Conservation (phyloP, 2,113 vertebrate species). For the Chaetops frenatus region DNA sequence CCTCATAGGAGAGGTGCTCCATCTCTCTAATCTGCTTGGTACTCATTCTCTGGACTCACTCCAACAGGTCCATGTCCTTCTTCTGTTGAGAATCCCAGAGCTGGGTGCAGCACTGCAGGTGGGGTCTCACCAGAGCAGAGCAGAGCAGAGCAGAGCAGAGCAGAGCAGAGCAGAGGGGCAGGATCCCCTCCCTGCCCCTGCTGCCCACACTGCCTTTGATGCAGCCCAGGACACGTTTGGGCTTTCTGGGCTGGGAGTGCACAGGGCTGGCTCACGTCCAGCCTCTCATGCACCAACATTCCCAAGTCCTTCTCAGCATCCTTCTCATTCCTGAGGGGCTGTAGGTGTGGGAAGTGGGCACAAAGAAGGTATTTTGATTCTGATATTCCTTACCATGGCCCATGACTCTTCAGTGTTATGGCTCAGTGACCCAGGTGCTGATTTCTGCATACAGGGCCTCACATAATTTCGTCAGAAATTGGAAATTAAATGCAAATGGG, state of each 20-base stretch:
- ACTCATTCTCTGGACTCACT: rapidly evolving
- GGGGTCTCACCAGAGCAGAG: not conserved
- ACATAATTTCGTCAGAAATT: not conserved
- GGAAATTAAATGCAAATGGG: not conserved
- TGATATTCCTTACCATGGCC: not conserved
- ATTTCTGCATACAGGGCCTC: not conserved
- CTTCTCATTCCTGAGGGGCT: not conserved
- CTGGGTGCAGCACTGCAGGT: not conserved
- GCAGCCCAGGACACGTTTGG: not conserved
- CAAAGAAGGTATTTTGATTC: not conserved
- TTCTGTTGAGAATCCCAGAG: not conserved
- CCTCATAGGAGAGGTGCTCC: not conserved
- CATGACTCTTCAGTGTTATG: not conserved
- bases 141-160: not conserved
- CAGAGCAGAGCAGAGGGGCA: not conserved
- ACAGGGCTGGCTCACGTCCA: not conserved
- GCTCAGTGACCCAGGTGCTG: not conserved
- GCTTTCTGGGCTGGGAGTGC: not conserved
- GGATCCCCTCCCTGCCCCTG: not conserved
- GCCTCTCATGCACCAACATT: not conserved
- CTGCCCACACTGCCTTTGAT: not conserved
- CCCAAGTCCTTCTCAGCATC: not conserved
- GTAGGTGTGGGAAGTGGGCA: not conserved
- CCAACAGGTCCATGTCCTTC: not conserved
- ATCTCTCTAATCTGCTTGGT: not conserved